Conservation (phyloP, 2,797 vertebrate species). For the Channallabes apus region DNA sequence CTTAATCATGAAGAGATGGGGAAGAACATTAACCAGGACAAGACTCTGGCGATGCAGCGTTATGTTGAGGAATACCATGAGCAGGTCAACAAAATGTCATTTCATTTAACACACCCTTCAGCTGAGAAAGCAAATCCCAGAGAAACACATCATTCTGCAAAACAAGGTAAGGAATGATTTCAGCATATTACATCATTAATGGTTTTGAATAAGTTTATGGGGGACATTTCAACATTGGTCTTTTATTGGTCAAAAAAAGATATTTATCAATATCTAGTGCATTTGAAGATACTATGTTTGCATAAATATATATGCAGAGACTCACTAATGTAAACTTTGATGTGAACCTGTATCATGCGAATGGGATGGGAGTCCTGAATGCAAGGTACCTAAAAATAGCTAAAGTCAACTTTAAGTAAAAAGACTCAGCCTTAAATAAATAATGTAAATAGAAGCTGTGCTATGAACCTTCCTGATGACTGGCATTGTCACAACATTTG, state of each 20-base stretch:
- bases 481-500: not conserved
- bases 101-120: conserved; percentile 22
- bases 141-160: conserved; percentile 8
- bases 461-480: not conserved
- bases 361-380: not conserved
- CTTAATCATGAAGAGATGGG: conserved; percentile 74
- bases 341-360: not conserved
- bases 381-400: not conserved
- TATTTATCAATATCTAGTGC: not conserved
- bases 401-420: not conserved
- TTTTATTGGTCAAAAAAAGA: not conserved
- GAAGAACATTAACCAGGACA: conserved; percentile 89
- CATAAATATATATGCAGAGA: not conserved
- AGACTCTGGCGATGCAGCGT: conserved; percentile 71
- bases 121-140: not conserved
- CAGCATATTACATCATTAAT: not conserved
- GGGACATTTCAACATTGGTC: not conserved
- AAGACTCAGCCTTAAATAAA: not conserved
- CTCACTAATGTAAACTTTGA: not conserved
- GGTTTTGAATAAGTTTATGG: not conserved
- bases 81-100: conserved; percentile 56
- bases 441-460: not conserved
- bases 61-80: conserved; percentile 73
- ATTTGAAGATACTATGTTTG: not conserved
- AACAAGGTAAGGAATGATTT: conserved; percentile 33